A percentile compares a stretch with the other conserved stretches of the same genome.
Conservation (phyloP, 2,797 vertebrate genomes). For the Catharus ustulatus region DNA sequence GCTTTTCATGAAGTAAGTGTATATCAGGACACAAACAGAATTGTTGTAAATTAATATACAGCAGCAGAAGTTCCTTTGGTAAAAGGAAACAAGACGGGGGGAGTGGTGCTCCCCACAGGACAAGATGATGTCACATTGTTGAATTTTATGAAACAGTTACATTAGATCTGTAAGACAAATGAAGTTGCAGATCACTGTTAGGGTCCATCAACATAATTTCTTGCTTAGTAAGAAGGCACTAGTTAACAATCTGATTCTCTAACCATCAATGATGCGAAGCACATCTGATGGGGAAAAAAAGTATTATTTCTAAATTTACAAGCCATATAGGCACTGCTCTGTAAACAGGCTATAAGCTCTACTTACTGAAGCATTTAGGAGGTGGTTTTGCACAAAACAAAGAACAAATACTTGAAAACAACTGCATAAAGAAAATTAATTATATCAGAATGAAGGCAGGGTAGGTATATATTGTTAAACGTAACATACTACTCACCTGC, state of each 20-base stretch:
- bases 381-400: not conserved
- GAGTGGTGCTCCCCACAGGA: fast-evolving
- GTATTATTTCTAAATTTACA: not conserved
- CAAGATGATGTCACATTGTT: not conserved
- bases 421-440: not conserved
- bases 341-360: not conserved
- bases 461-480: not conserved
- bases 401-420: not conserved
- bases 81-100: fast-evolving
- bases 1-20: not conserved
- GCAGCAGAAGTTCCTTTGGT: not conserved
- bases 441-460: not conserved
- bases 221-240: not conserved
- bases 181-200: not conserved
- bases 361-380: not conserved
- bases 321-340: not conserved
- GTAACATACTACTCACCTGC: slow-evolving; percentile 81
- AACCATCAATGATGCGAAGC: not conserved
- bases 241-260: not conserved
- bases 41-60: not conserved
- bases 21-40: not conserved
- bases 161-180: not conserved
- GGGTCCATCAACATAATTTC: not conserved
- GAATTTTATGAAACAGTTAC: not conserved
- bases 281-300: not conserved